Evolutionary conservation across 1,140 invertebrate species (phyloP), one percentile per base, ranked within the genome.

Genomic region (Heliconius hermathena): DNA sequence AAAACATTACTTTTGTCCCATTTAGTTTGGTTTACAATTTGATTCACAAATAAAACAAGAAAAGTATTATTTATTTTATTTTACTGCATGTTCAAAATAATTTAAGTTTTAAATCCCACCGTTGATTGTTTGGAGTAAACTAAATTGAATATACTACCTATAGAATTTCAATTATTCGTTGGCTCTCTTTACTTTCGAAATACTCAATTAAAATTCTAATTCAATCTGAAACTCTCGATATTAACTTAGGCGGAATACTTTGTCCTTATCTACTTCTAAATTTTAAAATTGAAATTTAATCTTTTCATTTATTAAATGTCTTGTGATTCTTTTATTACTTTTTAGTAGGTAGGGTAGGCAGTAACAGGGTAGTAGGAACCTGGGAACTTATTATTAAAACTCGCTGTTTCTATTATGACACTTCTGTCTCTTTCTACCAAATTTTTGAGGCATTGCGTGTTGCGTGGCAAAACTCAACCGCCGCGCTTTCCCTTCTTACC

Each of bases 201-300:
- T 78, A 78, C 66, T 78, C 73, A 81, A 78, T 81, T 81, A 81
- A 78, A 81, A 78, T 81, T 78, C 74, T 78, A 76, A 78, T 73
- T 78, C 73, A 76, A 81, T 78, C 73, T 76, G 76, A 81, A 76
- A 49, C 76, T 75, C 36, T 78, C 52, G 70, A 77, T 77, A 77
- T 80, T 71, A 80, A 71, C 70, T 71, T 72, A 26, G 70, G 46
- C 29, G 75, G 76, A 49, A 54, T 72, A 72, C 46, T 72, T 72
- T 54, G 29, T 29, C 38, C 29, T 77, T 52, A 77, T 54, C 29
- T 22, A 71, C 41, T 76, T 76, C 60, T 76, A 76, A 71, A 57
- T 76, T 71, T 66, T 36, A 76, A 76, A 75, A 76, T 76, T 46
- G 26, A 76, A 72, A 76, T 49, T 76, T 71, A 76, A 76, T 70